These are phyloP conservation scores for Oscheius sp. DNA, from an alignment of 2,888 invertebrate species.

Conservation along the genomic window DNA sequence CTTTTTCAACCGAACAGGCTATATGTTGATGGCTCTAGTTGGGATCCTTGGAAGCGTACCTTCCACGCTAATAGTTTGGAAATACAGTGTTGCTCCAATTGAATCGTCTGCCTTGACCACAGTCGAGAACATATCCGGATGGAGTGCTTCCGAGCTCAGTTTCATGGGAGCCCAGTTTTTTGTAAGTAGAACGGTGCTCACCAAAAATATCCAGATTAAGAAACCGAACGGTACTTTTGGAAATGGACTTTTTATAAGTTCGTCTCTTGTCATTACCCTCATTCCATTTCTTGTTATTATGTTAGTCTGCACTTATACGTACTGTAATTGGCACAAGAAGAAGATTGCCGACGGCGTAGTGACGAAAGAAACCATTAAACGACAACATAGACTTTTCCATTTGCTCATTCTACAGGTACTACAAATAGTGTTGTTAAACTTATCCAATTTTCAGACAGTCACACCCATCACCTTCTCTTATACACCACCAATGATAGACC, in stretches of 20 bases:
- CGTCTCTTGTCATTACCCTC: background rate
- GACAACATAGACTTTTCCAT: constrained; percentile 7
- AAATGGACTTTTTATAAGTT: background rate
- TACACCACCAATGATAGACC: background rate
- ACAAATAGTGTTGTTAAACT: background rate
- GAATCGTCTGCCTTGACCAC: background rate
- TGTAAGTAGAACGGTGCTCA: background rate
- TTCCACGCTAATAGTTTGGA: background rate
- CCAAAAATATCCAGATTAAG: background rate
- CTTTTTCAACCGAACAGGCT: constrained; percentile 8
- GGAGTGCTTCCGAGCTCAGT: background rate
- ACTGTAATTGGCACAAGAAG: constrained; percentile 9
- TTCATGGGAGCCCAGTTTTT: constrained; percentile 3
- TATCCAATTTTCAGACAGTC: background rate
- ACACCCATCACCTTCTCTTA: constrained; percentile 13
- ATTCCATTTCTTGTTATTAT: constrained; percentile 13
- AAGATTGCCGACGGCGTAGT: background rate
- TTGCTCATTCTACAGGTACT: constrained; percentile 3
- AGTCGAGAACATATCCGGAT: constrained; percentile 1
- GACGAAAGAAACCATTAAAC: background rate
- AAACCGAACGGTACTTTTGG: background rate
- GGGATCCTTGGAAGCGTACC: background rate
- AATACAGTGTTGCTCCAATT: background rate
- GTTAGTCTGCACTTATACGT: constrained; percentile 6
- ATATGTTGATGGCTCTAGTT: background rate